Base-by-base conservation (phyloP, 2,797 vertebrate genomes). In the Hippoglossus hippoglossus region DNA sequence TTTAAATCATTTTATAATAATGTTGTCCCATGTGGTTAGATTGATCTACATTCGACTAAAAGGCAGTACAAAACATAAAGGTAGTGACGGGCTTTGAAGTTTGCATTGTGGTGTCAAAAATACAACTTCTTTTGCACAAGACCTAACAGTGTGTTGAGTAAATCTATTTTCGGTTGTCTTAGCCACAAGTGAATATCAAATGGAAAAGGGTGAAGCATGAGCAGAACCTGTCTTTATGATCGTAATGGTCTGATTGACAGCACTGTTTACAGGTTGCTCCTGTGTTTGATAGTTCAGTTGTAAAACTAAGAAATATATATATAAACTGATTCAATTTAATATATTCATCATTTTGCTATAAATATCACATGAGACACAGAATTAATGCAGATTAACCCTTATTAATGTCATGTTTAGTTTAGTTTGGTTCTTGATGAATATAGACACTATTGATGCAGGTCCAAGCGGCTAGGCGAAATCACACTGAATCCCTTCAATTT, bases 1-100 rank as follows among this genome's bases (percentile, higher is more conserved):
- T 54, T 76, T 47, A 49, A 22, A 59, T 63, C 3, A 28, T 50
- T 70, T 61, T 25, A n/a, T 2, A 4, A 46, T 24, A 7, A 11
- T 52, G 47, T 6, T 31, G 18, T n/a, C 15, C 3, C 21, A 26
- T 9, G 47, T n/a, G 47, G 18, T 49, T 21, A 4, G 12, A 57
- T 8, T 53, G 16, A 39, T 50, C 12, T 60, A 36, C 36, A 47
- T 19, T 16, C 24, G 15, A 12, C 19, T 19, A 51, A 50, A 50
- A 25, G 19, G 50, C 21, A 28, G 24, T 5, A 18, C 8, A 34
- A 54, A 8, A 69, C 39, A n/a, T 22, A 49, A 2, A 44, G 39
- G 6, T 50, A 19, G 6, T 15, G 21, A 49, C 21, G 28, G 15
- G 7, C 10, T 21, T 39, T 13, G 3, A 44, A 12, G 2, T 36